Evolutionary conservation across 2,888 invertebrate genomes (phyloP).

Genomic region (Teleogryllus oceanicus): DNA sequence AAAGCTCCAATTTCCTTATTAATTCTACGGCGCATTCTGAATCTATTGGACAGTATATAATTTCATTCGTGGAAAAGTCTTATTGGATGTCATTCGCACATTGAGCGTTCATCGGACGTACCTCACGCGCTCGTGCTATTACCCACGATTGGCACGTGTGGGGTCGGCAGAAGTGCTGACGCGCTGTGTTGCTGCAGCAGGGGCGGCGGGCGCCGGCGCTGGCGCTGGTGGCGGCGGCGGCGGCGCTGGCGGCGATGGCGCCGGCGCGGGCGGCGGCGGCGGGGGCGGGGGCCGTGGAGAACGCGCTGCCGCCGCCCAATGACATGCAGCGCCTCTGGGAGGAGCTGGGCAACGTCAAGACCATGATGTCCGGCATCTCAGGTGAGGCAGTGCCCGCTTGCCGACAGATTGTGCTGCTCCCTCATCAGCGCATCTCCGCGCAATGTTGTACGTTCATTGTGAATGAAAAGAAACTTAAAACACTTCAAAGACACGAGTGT

Average conservation of each 20-base stretch:
- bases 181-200: too few relatives aligned
- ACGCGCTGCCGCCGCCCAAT: conserved; percentile 27
- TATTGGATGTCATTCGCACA: too few relatives aligned
- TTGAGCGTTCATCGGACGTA: too few relatives aligned
- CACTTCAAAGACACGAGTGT: too few relatives aligned
- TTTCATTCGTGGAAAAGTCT: too few relatives aligned
- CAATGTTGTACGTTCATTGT: neutral
- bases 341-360: conserved; percentile 38
- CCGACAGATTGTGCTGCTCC: neutral
- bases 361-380: conserved; percentile 38
- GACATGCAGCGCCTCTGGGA: conserved; percentile 36
- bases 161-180: too few relatives aligned
- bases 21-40: too few relatives aligned
- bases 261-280: neutral
- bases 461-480: neutral
- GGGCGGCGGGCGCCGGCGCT: neutral
- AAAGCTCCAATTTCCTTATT: too few relatives aligned
- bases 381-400: conserved; percentile 29
- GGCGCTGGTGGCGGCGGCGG: neutral
- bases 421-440: neutral
- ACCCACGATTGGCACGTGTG: too few relatives aligned
- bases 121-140: too few relatives aligned
- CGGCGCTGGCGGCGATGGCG: conserved; percentile 18
- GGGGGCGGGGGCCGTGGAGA: neutral
- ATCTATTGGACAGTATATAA: too few relatives aligned